Evolutionary conservation across 92 coral and sea anemone species (phyloP), one percentile per base, ranked within the genome.

Genomic region (Actinernus sp.): DNA sequence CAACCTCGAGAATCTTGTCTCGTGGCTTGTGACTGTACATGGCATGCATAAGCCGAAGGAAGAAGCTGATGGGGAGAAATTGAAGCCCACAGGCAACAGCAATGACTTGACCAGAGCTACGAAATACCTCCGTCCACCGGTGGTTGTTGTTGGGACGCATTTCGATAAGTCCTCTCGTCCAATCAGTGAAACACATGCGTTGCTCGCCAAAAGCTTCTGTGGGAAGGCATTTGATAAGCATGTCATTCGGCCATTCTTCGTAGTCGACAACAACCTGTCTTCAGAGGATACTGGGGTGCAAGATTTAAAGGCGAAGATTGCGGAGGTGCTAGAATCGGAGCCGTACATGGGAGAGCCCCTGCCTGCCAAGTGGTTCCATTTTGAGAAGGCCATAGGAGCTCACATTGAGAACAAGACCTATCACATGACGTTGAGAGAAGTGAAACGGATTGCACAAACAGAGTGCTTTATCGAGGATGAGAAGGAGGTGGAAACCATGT

Each of bases 341-440:
- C 96, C 96, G 1, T 89, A 89, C 68, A 89, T 89, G 96, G 96
- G 92, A n/a, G 92, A 89, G 41, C 72, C 73, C 19, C 79, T 85
- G 9, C 96, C 96, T 0, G 63, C 80, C 0, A 71, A 88, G 6
- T 89, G 96, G 96, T 81, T 89, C 33, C 84, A 66, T 49, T 89
- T 89, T 39, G 96, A 89, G 76, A 85, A 81, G 70, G 76, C 24
- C 16, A 55, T 55, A 2, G 55, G 34, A 46, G 88, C 70, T 6
- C 67, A 79, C 23, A 85, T 85, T 5, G 79, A 84, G 45, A 61
- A 68, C 59, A 79, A 89, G 36, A 65, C 68, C 1, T 50, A 65
- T 26, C 68, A 84, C 63, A 28, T 89, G 63, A 61, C 76, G 39
- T 54, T 89, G 14, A 37, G 61, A 24, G 87, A 89, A 32, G 67